Percentiles rank a stretch among this genome's conserved stretches.
These are phyloP conservation scores for Melanitta fusca DNA, from an alignment of 2,797 vertebrate species.

Conservation along the genomic window DNA sequence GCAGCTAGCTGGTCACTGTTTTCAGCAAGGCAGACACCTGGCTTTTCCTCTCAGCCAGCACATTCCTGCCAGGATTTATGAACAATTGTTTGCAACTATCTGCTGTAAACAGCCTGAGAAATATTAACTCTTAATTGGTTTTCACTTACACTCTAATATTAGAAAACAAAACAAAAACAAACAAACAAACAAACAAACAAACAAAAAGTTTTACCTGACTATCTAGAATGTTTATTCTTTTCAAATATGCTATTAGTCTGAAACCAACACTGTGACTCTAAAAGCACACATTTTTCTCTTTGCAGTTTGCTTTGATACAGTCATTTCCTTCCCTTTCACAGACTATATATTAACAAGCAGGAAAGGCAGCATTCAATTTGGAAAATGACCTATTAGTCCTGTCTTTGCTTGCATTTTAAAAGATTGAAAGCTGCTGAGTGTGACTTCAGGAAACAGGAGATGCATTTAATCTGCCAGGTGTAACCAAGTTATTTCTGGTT, in stretches of 20 bases:
- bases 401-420: background rate
- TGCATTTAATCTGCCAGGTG: rapidly evolving
- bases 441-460: background rate
- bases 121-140: constrained; percentile 8
- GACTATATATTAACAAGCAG: background rate
- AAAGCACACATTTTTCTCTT: background rate
- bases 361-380: background rate
- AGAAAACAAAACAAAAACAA: background rate
- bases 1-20: background rate
- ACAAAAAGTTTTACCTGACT: constrained; percentile 40
- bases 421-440: background rate
- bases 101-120: background rate
- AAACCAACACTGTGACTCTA: background rate
- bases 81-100: background rate
- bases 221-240: constrained; percentile 16
- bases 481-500: background rate
- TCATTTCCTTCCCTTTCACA: background rate
- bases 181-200: background rate
- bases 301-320: background rate
- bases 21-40: background rate
- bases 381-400: background rate
- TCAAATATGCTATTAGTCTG: background rate
- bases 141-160: background rate
- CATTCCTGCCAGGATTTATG: background rate
- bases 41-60: background rate